Evolutionary conservation across 2,113 vertebrate species (phyloP).

Genomic region (Hemibagrus wyckioides): DNA sequence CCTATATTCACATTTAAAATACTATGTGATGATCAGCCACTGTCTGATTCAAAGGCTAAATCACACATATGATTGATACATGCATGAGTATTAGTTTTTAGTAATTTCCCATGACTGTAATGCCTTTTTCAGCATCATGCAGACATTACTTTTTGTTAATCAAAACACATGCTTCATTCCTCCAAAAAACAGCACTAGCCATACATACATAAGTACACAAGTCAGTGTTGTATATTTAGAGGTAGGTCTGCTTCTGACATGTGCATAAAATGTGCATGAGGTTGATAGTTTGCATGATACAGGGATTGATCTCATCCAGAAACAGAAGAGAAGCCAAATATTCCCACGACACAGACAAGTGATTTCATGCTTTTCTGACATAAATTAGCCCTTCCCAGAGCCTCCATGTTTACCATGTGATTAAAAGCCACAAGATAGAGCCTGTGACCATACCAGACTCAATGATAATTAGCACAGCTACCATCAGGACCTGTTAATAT

Average conservation of each 20-base stretch:
- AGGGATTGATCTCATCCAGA: slow-evolving; percentile 24
- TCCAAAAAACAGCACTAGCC: slow-evolving; percentile 2
- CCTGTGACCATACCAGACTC: slow-evolving; percentile 72
- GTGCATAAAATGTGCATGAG: slow-evolving; percentile 23
- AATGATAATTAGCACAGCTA: slow-evolving; percentile 67
- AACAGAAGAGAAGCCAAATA: neutral
- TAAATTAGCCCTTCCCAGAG: slow-evolving; percentile 85
- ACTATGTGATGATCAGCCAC: neutral
- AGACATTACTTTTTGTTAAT: slow-evolving; percentile 22
- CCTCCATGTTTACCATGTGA: slow-evolving; percentile 86
- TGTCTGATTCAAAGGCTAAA: neutral
- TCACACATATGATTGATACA: neutral
- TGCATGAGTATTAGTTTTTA: neutral
- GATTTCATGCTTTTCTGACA: slow-evolving; percentile 76
- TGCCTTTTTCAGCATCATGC: neutral
- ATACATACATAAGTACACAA: neutral
- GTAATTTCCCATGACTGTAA: slow-evolving; percentile 30
- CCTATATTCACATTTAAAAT: neutral
- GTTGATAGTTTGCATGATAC: neutral
- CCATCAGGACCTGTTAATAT: slow-evolving; percentile 76
- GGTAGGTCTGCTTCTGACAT: slow-evolving; percentile 2
- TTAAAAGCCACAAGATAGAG: slow-evolving; percentile 87
- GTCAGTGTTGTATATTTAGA: slow-evolving; percentile 26
- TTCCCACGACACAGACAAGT: slow-evolving; percentile 54
- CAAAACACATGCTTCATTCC: slow-evolving; percentile 46